Conservation (phyloP, 2,888 invertebrate species). For the Cerastoderma edule region DNA sequence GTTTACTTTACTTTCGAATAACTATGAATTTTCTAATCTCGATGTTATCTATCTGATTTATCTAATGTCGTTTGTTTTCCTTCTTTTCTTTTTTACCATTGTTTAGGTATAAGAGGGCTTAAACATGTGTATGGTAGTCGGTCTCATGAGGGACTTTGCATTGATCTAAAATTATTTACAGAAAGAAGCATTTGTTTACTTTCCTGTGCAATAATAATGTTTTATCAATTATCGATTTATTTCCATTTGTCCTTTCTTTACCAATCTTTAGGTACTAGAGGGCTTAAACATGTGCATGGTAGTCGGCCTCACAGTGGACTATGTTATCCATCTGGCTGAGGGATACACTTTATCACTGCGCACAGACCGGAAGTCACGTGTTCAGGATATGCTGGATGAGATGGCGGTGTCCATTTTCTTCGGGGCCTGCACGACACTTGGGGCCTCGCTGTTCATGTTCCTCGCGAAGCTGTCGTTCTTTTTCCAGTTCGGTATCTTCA, state of each 20-base stretch:
- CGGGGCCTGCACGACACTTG: constrained; percentile 76
- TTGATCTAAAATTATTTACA: no score
- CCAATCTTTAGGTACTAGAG: constrained; percentile 63
- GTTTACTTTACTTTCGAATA: no score
- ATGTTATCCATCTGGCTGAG: constrained; percentile 73
- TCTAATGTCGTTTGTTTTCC: no score
- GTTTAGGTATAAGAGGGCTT: constrained; percentile 67
- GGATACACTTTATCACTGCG: constrained; percentile 65
- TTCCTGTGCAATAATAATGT: no score
- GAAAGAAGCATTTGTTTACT: no score
- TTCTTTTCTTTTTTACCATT: no score
- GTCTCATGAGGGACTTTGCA: constrained; percentile 72
- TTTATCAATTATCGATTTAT: no score
- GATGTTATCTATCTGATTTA: no score
- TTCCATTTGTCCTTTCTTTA: no score
- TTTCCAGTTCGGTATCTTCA: constrained; percentile 76
- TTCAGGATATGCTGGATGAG: constrained; percentile 65
- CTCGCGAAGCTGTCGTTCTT: constrained; percentile 75
- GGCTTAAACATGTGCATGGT: constrained; percentile 73
- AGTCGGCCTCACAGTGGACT: constrained; percentile 72
- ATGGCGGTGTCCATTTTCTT: constrained; percentile 76
- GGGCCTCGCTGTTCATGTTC: constrained; percentile 75
- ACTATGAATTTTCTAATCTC: no score
- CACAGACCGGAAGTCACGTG: constrained; percentile 59
- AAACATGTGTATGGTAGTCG: constrained; percentile 73